phyloP scores from a whole-genome alignment of 2,888 invertebrate genomes.

The Heliconius hortense region DNA sequence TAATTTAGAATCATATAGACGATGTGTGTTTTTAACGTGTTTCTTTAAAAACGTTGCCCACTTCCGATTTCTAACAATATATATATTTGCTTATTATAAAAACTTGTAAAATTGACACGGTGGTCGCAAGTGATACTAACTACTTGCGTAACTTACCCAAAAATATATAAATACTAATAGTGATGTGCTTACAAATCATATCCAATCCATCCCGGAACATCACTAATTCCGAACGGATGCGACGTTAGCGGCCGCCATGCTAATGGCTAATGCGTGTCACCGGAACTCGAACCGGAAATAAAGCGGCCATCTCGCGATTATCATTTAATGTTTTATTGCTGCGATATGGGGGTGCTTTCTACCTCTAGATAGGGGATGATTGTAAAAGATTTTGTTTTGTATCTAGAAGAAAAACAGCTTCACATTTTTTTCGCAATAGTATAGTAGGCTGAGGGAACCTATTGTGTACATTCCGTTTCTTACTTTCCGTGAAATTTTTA shows the following conservation, averaged over 20 bases:
- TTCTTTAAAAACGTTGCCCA: too few species aligned
- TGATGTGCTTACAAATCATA: slow-evolving; percentile 16
- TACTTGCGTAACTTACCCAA: neutral
- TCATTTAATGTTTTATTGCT: slow-evolving; percentile 77
- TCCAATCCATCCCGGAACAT: slow-evolving; percentile 35
- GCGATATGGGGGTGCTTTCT: slow-evolving; percentile 49
- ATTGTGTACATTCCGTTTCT: neutral
- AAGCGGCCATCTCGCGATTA: slow-evolving; percentile 74
- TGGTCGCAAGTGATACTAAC: neutral
- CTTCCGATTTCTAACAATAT: too few species aligned
- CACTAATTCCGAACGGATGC: slow-evolving; percentile 55
- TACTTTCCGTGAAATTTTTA: neutral
- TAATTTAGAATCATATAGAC: too few species aligned
- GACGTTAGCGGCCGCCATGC: slow-evolving; percentile 71
- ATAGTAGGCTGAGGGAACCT: too few species aligned
- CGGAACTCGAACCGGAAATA: slow-evolving; percentile 73
- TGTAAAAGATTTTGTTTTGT: slow-evolving; percentile 6
- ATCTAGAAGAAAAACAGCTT: neutral
- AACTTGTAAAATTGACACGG: neutral
- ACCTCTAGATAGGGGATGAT: slow-evolving; percentile 32
- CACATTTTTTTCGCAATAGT: neutral
- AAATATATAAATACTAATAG: neutral
- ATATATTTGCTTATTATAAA: too few species aligned
- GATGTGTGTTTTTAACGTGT: too few species aligned
- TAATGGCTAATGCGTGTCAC: slow-evolving; percentile 80